These are phyloP conservation scores for Bradysia coprophila DNA, from an alignment of 1,140 invertebrate genomes.

Conservation along the genomic window DNA sequence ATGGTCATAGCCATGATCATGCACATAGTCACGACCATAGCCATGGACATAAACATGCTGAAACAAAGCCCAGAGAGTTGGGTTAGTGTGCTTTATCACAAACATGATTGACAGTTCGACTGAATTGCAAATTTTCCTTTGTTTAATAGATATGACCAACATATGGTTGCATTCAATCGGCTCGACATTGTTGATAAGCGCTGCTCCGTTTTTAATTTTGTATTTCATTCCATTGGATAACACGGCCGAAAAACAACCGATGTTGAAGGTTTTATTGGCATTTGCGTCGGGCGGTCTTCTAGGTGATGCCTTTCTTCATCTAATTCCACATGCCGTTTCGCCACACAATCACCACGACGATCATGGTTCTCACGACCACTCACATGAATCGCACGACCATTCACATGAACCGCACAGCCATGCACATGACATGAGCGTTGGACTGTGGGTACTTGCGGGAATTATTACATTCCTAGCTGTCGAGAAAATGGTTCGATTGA, in stretches of 20 bases:
- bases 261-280: constrained; percentile 65
- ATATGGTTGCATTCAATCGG: constrained; percentile 68
- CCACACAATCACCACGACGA: constrained; percentile 33
- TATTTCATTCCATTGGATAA: constrained; percentile 88
- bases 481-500: constrained; percentile 83
- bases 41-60: not conserved
- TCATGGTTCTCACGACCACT: constrained; percentile 23
- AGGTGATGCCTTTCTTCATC: constrained; percentile 90
- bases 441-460: constrained; percentile 73
- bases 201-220: constrained; percentile 84
- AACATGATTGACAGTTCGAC: not conserved
- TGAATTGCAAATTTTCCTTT: not conserved
- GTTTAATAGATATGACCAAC: constrained; percentile 16
- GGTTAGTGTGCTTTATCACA: not conserved
- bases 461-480: constrained; percentile 80
- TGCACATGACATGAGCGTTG: constrained; percentile 55
- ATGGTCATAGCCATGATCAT: not conserved
- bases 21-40: constrained; percentile 5
- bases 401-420: constrained; percentile 29
- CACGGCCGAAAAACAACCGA: constrained; percentile 57
- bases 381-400: constrained; percentile 33
- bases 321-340: constrained; percentile 79
- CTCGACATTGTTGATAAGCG: constrained; percentile 83
- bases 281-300: constrained; percentile 90
- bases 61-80: constrained; percentile 3